These are phyloP conservation scores for Drosophila mulleri DNA, from an alignment of 2,888 invertebrate species.

Conservation along the genomic window DNA sequence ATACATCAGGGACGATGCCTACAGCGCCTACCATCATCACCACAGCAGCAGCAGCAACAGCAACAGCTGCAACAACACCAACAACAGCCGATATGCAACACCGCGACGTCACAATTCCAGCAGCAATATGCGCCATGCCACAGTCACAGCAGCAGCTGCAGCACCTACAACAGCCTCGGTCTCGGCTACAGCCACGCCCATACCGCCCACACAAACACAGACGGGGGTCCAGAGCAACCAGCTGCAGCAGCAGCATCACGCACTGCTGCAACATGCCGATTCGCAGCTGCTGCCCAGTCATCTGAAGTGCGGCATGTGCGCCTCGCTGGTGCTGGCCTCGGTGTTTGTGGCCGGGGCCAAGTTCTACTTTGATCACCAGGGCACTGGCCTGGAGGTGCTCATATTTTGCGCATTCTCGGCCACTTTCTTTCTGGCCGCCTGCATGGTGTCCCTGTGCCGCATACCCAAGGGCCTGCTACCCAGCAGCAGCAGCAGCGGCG, in stretches of 20 bases:
- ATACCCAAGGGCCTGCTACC: conserved; percentile 84
- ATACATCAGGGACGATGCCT: conserved; percentile 62
- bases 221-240: conserved; percentile 58
- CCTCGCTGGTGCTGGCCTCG: conserved; percentile 89
- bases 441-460: conserved; percentile 88
- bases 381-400: conserved; percentile 87
- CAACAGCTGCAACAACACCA: conserved; percentile 37
- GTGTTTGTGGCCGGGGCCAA: conserved; percentile 90
- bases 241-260: conserved; percentile 69
- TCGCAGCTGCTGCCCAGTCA: conserved; percentile 85
- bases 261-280: conserved; percentile 70
- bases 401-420: conserved; percentile 88
- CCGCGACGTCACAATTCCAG: conserved; percentile 64
- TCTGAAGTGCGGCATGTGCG: conserved; percentile 90
- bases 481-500: background rate
- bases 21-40: conserved; percentile 68
- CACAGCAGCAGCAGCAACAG: conserved; percentile 42
- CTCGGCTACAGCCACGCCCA: conserved; percentile 32
- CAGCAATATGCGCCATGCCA: conserved; percentile 55
- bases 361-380: conserved; percentile 90
- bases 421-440: conserved; percentile 88
- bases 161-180: conserved; percentile 19
- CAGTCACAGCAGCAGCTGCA: conserved; percentile 26
- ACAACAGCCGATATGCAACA: conserved; percentile 41
- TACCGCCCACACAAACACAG: conserved; percentile 53